phyloP scores from a whole-genome alignment of 2,888 invertebrate genomes.

The Pardosa pseudoannulata region DNA sequence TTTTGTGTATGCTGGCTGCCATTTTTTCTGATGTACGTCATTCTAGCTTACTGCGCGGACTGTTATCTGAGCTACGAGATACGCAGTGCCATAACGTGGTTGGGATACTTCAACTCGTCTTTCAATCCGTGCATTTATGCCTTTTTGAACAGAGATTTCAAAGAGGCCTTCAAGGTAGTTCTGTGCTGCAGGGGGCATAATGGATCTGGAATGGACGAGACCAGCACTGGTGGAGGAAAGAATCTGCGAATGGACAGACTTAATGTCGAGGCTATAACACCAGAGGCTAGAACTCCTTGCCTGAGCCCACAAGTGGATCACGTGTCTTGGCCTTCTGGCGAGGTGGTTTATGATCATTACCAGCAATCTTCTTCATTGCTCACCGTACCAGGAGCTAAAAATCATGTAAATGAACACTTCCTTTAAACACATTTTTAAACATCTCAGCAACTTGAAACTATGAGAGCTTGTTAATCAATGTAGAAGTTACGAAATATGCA shows the following conservation, averaged over 20 bases:
- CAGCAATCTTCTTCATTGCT: constrained; percentile 39
- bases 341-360: constrained; percentile 26
- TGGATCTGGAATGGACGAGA: constrained; percentile 47
- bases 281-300: constrained; percentile 66
- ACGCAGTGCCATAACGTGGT: constrained; percentile 80
- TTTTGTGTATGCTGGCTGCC: constrained; percentile 98
- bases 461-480: neutral
- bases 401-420: constrained; percentile 64
- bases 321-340: constrained; percentile 62
- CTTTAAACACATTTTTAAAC: constrained; percentile 19
- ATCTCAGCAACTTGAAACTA: neutral
- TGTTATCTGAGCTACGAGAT: constrained; percentile 87
- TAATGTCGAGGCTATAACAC: constrained; percentile 49
- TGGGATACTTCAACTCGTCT: constrained; percentile 78
- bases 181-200: constrained; percentile 82
- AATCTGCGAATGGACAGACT: constrained; percentile 68
- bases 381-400: constrained; percentile 63
- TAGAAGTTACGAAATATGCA: neutral
- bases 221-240: constrained; percentile 43
- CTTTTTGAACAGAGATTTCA: constrained; percentile 94
- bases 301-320: constrained; percentile 65
- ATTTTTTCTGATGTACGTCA: constrained; percentile 95
- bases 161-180: constrained; percentile 94
- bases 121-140: constrained; percentile 97
- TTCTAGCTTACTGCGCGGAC: constrained; percentile 88